Evolutionary conservation across 2,797 vertebrate species (phyloP), one percentile per base, ranked within the genome.

Genomic region (Halcyon chelicuti): DNA sequence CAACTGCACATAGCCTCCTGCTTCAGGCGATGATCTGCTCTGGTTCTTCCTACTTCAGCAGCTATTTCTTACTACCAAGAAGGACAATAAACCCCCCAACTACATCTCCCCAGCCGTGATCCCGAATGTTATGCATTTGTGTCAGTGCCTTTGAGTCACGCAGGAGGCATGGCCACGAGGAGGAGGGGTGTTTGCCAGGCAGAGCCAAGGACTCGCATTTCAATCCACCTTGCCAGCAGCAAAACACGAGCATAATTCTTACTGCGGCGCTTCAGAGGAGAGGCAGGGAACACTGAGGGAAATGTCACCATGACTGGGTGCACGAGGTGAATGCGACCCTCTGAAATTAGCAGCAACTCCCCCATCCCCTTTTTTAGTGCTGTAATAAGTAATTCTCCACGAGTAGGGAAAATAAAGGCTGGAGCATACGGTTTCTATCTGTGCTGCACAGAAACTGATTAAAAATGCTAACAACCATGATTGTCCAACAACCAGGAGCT

Each of bases 391-490:
- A 95, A 96, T 96, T 98, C 96, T 97, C 96, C 94, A 57, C 3
- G 42, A 98, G 92, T n/a, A 94, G 93, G 88, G 78, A 91, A 97
- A 98, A 97, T 95, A 97, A 98, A 98, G 97, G 96, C 92, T 88
- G 90, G 92, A 98, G 90, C 98, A 98, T 97, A 98, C 97, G 98
- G 98, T 98, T 98, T 97, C 98, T 98, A 98, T 98, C 98, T 97
- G 97, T 70, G 94, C 96, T 79, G 97, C 96, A 96, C 94, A 97
- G 98, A 98, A 97, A 97, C 98, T 98, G 98, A 98, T 98, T 98
- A 98, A 98, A 98, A 98, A 98, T 98, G 98, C 98, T 98, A 98
- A 98, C 98, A 98, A 97, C 98, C 97, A 97, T 98, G 98, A 98
- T 98, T 98, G 98, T 98, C 98, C 98, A 98, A 98, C 96, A 97